Evolutionary conservation across 1,140 invertebrate species (phyloP).

Genomic region (Brachionus rubens): DNA sequence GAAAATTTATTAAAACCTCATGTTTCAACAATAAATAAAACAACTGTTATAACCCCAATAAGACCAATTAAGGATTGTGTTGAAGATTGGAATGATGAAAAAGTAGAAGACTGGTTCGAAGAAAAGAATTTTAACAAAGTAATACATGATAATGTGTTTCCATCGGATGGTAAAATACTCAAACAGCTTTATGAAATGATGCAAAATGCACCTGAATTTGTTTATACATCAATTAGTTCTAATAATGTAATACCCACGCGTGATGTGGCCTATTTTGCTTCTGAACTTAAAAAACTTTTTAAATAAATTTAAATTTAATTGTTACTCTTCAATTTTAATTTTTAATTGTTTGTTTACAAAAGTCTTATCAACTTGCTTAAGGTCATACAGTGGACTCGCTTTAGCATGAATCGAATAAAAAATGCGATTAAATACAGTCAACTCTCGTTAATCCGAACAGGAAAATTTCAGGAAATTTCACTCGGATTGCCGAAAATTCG

Average conservation of each 20-base stretch:
- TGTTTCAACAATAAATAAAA: too few species aligned
- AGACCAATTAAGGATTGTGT: background rate
- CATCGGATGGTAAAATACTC: constrained; percentile 10
- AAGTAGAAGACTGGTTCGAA: background rate
- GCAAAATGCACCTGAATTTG: constrained; percentile 15
- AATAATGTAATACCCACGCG: background rate
- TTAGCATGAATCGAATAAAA: too few species aligned
- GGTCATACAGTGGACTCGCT: too few species aligned
- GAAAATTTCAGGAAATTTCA: too few species aligned
- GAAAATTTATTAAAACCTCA: background rate
- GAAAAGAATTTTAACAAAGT: background rate
- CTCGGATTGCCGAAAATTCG: too few species aligned
- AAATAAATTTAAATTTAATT: background rate
- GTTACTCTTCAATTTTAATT: too few species aligned
- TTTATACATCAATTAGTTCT: constrained; percentile 16
- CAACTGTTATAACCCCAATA: background rate
- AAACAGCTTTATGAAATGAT: background rate
- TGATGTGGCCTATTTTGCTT: constrained; percentile 17
- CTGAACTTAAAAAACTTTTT: background rate
- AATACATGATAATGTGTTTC: background rate
- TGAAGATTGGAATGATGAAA: background rate
- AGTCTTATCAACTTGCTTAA: too few species aligned
- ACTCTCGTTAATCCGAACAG: too few species aligned
- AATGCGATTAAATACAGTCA: too few species aligned
- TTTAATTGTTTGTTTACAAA: too few species aligned